Conservation (phyloP, 2,797 vertebrate genomes). For the Lycodopsis pacificus region DNA sequence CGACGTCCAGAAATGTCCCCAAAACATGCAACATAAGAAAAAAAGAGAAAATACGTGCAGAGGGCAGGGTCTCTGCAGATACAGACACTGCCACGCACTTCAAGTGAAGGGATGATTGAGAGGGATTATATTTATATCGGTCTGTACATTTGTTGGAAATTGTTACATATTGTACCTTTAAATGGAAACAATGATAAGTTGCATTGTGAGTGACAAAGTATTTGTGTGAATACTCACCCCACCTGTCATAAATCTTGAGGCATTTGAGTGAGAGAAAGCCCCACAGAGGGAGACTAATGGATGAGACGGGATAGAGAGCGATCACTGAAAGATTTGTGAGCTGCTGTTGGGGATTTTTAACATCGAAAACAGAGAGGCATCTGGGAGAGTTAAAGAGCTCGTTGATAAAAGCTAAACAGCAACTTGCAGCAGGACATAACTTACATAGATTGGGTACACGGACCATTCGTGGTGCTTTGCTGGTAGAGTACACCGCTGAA, state of each 20-base stretch:
- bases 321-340: slow-evolving; percentile 2
- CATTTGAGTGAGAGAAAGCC: slow-evolving; percentile 3
- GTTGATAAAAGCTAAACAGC: slow-evolving; percentile 19
- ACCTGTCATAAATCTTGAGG: background rate
- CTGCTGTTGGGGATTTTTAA: background rate
- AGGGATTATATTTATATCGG: background rate
- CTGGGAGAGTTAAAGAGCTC: background rate
- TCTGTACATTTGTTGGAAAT: too few relatives aligned
- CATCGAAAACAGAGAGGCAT: slow-evolving; percentile 6
- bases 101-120: background rate
- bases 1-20: background rate
- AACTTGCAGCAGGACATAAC: slow-evolving; percentile 28
- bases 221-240: background rate
- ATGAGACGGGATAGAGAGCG: background rate
- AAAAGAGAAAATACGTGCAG: background rate
- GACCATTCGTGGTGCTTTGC: slow-evolving; percentile 36
- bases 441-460: slow-evolving; percentile 32
- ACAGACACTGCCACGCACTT: background rate
- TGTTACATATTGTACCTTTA: background rate
- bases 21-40: background rate
- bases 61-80: background rate
- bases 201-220: background rate
- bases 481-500: slow-evolving; percentile 69
- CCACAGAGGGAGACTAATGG: background rate
- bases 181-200: background rate